Percentiles rank a stretch among this genome's conserved stretches.
Conservation (phyloP, 2,797 vertebrate species). For the Meriones psammophilus region DNA sequence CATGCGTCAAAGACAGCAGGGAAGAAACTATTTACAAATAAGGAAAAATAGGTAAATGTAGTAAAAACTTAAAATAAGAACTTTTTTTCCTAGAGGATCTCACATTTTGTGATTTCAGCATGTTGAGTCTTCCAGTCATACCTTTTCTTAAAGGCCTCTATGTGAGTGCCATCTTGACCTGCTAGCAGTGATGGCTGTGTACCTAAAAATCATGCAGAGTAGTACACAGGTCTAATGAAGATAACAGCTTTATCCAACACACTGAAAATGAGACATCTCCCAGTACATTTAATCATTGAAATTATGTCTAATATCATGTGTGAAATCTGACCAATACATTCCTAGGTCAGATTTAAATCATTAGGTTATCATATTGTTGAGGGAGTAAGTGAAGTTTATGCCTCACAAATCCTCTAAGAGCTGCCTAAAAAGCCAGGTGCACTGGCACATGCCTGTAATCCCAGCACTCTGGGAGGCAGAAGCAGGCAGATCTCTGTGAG, state of each 20-base stretch:
- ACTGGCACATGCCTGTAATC: no score
- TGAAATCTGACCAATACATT: slow-evolving; percentile 60
- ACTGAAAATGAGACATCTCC: slow-evolving; percentile 53
- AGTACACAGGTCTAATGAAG: slow-evolving; percentile 22
- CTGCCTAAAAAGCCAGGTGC: no score
- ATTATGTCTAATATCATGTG: slow-evolving; percentile 47
- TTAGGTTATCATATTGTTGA: slow-evolving; percentile 66
- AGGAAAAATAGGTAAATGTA: not conserved
- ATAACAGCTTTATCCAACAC: slow-evolving; percentile 6
- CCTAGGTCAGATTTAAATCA: slow-evolving; percentile 62
- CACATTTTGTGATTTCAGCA: not conserved
- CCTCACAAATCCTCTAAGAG: slow-evolving; percentile 63
- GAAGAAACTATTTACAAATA: not conserved
- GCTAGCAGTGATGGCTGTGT: not conserved
- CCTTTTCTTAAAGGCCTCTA: not conserved
- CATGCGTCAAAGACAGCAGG: not conserved
- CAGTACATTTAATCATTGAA: slow-evolving; percentile 53
- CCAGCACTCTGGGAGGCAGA: no score
- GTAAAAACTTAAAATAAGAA: not conserved
- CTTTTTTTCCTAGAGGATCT: not conserved
- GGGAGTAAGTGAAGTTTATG: slow-evolving; percentile 62
- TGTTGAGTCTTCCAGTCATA: slow-evolving; percentile 10
- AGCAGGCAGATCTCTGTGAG: no score
- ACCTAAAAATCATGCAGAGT: slow-evolving; percentile 30
- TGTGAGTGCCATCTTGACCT: not conserved